Evolutionary conservation across 2,797 vertebrate genomes (phyloP).

Genomic region (Sebastes jordani): DNA sequence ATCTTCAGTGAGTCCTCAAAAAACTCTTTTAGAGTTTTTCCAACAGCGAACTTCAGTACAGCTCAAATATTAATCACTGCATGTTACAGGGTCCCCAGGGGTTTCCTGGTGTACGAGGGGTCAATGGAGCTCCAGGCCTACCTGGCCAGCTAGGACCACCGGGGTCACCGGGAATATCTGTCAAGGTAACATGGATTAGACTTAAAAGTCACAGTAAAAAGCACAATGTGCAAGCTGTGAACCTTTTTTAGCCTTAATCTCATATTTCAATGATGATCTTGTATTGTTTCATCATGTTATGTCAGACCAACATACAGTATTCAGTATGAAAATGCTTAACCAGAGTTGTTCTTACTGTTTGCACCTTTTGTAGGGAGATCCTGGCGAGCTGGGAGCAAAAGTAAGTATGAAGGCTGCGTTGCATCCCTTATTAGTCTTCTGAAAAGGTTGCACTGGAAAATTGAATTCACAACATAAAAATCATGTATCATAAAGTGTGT

Average conservation of each 20-base stretch:
- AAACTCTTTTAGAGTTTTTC: not conserved
- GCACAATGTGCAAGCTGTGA: not conserved
- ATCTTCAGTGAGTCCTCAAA: slow-evolving; percentile 80
- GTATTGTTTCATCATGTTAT: not conserved
- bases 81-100: slow-evolving; percentile 80
- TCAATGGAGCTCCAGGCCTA: slow-evolving; percentile 85
- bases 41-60: not conserved
- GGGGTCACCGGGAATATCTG: slow-evolving; percentile 82
- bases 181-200: slow-evolving; percentile 81
- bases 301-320: not conserved
- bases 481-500: not conserved
- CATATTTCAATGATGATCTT: not conserved
- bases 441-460: not conserved
- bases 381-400: slow-evolving; percentile 82
- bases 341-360: slow-evolving; percentile 14
- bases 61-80: not conserved
- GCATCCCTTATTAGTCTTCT: not conserved
- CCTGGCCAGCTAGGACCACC: slow-evolving; percentile 81
- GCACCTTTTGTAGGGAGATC: slow-evolving; percentile 82
- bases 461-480: not conserved
- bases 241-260: not conserved
- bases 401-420: slow-evolving; percentile 70
- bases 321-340: not conserved
- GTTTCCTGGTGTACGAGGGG: slow-evolving; percentile 83
- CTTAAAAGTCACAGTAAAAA: not conserved